Evolutionary conservation across 1,140 invertebrate genomes (phyloP), one percentile per base, ranked within the genome.

Genomic region (Anthonomus grandis): DNA sequence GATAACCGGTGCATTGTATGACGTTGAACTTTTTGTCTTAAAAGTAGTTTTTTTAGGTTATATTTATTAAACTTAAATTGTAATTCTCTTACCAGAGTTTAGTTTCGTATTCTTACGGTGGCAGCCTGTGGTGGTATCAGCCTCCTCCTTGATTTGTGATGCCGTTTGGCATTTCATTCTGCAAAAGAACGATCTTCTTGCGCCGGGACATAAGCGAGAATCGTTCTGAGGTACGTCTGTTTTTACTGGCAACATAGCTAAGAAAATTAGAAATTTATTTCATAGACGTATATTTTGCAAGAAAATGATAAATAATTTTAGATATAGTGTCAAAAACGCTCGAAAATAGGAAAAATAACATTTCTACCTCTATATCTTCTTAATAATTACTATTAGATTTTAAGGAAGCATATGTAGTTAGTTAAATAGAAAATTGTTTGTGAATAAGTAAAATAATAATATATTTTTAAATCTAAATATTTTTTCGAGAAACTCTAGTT

Each of bases 161-260:
- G 72, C 68, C 27, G 75, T 70, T 74, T 89, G 89, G 63, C 86
- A 85, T 71, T 95, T 95, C 87, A 96, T 95, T 21, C 92, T 82
- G 72, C 93, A 97, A 72, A 95, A 94, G 70, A 96, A 97, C 0
- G 92, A 95, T 19, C 94, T 79, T 17, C 93, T 75, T 0, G 92
- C 90, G 2, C 93, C 93, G 1, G 92, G 89, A 75, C 90, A 91
- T 2, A 95, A 77, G 41, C 86, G 76, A 1, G 86, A 84, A 1
- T 81, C 78, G 27, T 85, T 85, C 55, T 88, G 84, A 0, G 87
- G 85, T 13, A 92, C 77, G 67, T 93, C 91, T 1, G 90, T 85
- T 74, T 93, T 94, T 6, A 95, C 87, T 12, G 93, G 92, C 62
- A 94, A 76, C 89, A 95, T 93, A 6, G 91, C 91, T 95, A 65